A percentile compares a stretch with the other conserved stretches of the same genome.
Conservation (phyloP, 2,797 vertebrate genomes). For the Eulemur rubriventer region DNA sequence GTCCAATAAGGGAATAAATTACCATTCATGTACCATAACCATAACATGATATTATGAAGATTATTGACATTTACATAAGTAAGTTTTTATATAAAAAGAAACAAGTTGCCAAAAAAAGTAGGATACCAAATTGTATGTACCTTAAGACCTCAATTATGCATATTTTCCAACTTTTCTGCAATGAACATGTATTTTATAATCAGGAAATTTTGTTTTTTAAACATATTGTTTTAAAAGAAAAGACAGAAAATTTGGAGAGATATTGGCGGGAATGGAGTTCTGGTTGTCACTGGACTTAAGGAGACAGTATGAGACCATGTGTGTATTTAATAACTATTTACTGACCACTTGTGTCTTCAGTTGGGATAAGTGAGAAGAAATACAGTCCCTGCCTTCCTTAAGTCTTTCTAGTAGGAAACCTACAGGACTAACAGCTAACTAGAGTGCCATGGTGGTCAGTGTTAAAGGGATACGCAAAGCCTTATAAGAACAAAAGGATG, state of each 20-base stretch:
- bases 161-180: conserved; percentile 20
- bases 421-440: background rate
- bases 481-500: background rate
- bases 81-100: conserved; percentile 20
- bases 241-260: conserved; percentile 4
- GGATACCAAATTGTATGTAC: background rate
- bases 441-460: background rate
- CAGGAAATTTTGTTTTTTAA: background rate
- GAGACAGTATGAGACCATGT: background rate
- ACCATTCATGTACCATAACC: background rate
- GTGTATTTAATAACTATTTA: background rate
- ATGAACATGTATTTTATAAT: background rate
- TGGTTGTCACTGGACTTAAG: background rate
- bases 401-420: background rate
- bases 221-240: conserved; percentile 40
- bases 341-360: background rate
- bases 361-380: background rate
- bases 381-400: background rate
- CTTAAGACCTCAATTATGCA: background rate
- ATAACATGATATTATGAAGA: background rate
- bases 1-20: background rate
- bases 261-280: background rate
- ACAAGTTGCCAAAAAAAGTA: background rate
- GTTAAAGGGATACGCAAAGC: background rate
- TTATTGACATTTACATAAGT: conserved; percentile 22